Conservation (phyloP, 2,797 vertebrate species). For the Centroberyx gerrardi region DNA sequence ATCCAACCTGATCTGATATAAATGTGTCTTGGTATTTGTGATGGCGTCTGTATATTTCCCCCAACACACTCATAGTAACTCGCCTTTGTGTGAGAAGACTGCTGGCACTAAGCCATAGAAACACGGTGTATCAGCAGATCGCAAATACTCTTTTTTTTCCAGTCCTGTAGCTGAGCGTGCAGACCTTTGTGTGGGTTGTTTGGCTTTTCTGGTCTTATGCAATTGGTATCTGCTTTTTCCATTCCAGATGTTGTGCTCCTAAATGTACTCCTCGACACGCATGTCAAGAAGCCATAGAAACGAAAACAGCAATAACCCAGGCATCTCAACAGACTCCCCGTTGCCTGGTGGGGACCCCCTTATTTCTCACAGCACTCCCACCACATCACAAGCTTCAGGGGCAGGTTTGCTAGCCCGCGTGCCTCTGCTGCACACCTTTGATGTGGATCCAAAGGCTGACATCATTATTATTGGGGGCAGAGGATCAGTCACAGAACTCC, state of each 20-base stretch:
- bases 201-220: slow-evolving; percentile 55
- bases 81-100: not conserved
- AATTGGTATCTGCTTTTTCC: slow-evolving; percentile 70
- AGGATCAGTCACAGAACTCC: slow-evolving; percentile 22
- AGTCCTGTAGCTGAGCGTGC: slow-evolving; percentile 21
- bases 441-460: slow-evolving; percentile 47
- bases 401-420: not conserved
- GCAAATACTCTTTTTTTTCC: slow-evolving; percentile 9
- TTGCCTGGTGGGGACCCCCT: not conserved
- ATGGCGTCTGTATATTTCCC: slow-evolving; percentile 22
- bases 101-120: slow-evolving; percentile 31
- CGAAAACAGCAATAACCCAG: slow-evolving; percentile 35
- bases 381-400: slow-evolving; percentile 3
- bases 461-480: slow-evolving; percentile 36
- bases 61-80: not conserved
- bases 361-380: slow-evolving; percentile 16
- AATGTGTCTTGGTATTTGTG: slow-evolving; percentile 3
- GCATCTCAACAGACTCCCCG: slow-evolving; percentile 5
- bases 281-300: slow-evolving; percentile 35
- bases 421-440: slow-evolving; percentile 34
- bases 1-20: slow-evolving; percentile 6
- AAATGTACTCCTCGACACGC: slow-evolving; percentile 33
- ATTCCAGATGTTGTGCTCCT: slow-evolving; percentile 69
- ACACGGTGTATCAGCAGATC: slow-evolving; percentile 32
- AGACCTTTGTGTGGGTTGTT: slow-evolving; percentile 46